These are phyloP conservation scores for Nemurella pictetii DNA, from an alignment of 2,888 invertebrate species.

Conservation along the genomic window DNA sequence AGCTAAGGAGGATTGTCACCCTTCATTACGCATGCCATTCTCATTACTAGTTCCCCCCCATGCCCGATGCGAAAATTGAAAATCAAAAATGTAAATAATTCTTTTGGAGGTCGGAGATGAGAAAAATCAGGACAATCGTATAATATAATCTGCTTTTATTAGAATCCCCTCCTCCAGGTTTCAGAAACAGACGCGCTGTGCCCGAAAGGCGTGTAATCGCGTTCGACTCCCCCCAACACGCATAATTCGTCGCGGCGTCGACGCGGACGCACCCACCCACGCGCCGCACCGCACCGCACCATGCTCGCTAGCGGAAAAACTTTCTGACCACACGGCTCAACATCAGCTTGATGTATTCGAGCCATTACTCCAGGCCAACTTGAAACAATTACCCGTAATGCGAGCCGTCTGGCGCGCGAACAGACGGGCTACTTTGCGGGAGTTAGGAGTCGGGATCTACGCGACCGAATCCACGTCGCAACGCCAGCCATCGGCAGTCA, in stretches of 20 bases:
- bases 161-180: background rate
- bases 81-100: background rate
- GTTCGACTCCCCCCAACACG: background rate
- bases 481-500: background rate
- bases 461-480: background rate
- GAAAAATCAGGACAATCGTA: background rate
- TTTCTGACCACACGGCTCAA: conserved; percentile 10
- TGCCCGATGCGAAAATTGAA: background rate
- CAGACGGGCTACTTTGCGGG: background rate
- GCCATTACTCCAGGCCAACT: conserved; percentile 23
- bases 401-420: background rate
- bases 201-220: conserved; percentile 1
- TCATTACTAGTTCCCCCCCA: background rate
- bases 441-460: background rate
- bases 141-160: background rate
- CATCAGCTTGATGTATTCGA: conserved; percentile 14
- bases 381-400: conserved; percentile 28
- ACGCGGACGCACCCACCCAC: background rate
- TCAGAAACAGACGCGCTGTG: background rate
- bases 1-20: background rate
- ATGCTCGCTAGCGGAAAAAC: background rate
- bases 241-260: background rate
- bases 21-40: background rate
- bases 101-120: background rate
- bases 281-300: background rate